Evolutionary conservation across 2,888 invertebrate species (phyloP).

Genomic region (Tenthredo scrophulariae): DNA sequence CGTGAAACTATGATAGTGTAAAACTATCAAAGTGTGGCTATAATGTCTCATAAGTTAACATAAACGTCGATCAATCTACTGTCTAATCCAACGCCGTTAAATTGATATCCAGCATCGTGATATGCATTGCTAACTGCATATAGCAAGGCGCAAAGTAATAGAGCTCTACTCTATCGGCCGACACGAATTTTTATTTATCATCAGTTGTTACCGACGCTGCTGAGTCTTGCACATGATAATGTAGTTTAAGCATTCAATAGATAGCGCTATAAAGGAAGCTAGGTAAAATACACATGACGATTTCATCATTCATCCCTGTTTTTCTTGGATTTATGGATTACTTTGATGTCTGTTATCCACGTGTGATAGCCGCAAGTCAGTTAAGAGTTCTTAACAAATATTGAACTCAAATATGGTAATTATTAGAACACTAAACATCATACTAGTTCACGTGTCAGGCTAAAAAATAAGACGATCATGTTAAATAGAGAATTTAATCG

Average conservation of each 20-base stretch:
- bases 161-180: background rate
- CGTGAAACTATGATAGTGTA: background rate
- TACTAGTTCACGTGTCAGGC: background rate
- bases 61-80: background rate
- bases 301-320: background rate
- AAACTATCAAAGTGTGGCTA: background rate
- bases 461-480: background rate
- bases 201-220: background rate
- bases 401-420: constrained; percentile 40
- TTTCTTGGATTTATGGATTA: too few relatives aligned
- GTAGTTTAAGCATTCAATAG: background rate
- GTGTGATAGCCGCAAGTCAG: background rate
- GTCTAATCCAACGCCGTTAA: background rate
- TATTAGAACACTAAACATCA: background rate
- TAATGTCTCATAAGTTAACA: background rate
- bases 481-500: background rate
- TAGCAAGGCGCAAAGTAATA: background rate
- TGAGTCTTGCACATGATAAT: background rate
- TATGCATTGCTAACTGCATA: background rate
- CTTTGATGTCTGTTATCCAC: background rate
- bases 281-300: background rate
- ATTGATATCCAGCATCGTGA: background rate
- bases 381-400: constrained; percentile 3
- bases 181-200: background rate
- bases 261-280: background rate